Conservation (phyloP, 2,113 vertebrate genomes). For the Pteronura brasiliensis region DNA sequence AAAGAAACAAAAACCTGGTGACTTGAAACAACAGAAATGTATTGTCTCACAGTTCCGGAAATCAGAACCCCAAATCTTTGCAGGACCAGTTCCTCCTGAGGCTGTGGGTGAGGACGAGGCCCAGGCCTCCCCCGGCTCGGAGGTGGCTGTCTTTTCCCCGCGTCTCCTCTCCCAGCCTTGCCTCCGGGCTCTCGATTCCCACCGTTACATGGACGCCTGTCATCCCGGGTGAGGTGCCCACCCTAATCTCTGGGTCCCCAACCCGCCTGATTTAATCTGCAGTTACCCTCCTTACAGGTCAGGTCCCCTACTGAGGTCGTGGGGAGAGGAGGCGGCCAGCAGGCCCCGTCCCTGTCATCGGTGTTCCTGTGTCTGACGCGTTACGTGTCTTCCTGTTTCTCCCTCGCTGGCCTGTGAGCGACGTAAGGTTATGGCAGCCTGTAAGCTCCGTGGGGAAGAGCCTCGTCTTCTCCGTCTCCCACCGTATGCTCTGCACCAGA, state of each 20-base stretch:
- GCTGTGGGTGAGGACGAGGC: neutral
- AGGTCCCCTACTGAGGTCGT: neutral
- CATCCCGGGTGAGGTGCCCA: neutral
- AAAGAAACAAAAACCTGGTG: neutral
- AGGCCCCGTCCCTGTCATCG: neutral
- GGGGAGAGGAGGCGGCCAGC: neutral
- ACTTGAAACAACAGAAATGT: accelerated
- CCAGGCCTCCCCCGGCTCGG: too few relatives aligned
- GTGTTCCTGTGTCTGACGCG: too few relatives aligned
- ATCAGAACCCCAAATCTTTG: neutral
- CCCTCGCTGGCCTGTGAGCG: too few relatives aligned
- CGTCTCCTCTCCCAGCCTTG: neutral
- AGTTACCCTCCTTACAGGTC: neutral
- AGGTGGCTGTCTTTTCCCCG: neutral
- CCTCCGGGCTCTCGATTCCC: neutral
- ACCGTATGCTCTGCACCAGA: neutral
- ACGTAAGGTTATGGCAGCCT: neutral
- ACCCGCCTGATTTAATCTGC: neutral
- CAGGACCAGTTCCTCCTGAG: neutral
- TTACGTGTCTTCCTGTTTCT: accelerated
- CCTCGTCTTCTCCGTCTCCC: too few relatives aligned
- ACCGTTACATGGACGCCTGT: neutral
- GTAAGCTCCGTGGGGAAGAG: neutral
- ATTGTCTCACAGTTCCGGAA: neutral
- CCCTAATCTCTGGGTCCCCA: neutral